phyloP scores from a whole-genome alignment of 1,140 invertebrate species.

The Caenorhabditis elegans region DNA sequence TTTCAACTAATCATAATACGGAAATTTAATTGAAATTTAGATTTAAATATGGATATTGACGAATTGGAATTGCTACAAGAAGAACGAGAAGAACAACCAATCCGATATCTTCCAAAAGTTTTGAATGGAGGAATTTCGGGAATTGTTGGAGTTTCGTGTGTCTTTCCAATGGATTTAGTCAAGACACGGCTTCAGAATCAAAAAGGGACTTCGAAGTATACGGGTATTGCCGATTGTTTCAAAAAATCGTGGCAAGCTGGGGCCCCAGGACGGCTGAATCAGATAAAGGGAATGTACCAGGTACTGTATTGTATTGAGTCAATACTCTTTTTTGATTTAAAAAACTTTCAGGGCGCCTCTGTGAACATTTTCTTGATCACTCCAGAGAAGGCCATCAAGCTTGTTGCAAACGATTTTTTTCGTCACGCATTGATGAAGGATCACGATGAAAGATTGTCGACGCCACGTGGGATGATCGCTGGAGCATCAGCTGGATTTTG shows the following conservation, averaged over 20 bases:
- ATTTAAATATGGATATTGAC: constrained; percentile 40
- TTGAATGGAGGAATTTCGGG: constrained; percentile 85
- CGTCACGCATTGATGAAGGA: constrained; percentile 76
- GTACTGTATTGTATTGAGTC: background rate
- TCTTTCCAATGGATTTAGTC: constrained; percentile 95
- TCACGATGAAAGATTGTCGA: constrained; percentile 71
- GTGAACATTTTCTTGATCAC: constrained; percentile 97
- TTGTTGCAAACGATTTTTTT: constrained; percentile 97
- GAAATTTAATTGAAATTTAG: no score
- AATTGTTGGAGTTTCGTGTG: constrained; percentile 95
- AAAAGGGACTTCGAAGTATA: constrained; percentile 86
- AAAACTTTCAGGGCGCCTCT: constrained; percentile 71
- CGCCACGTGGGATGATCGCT: constrained; percentile 82
- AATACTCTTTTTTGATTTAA: no score
- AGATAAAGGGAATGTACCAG: constrained; percentile 59
- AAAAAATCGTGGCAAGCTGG: constrained; percentile 59
- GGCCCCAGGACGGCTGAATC: constrained; percentile 47
- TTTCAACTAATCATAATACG: no score
- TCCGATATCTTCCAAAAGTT: constrained; percentile 17
- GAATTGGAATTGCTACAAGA: constrained; percentile 6
- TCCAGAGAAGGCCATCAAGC: constrained; percentile 97
- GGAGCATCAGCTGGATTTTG: constrained; percentile 91
- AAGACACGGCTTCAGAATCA: constrained; percentile 65
- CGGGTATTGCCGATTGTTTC: constrained; percentile 73
- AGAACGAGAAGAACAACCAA: background rate